Percentiles rank a stretch among this genome's conserved stretches.
These are phyloP conservation scores for Coccyzus lansbergi DNA, from an alignment of 2,797 vertebrate species.

Conservation along the genomic window DNA sequence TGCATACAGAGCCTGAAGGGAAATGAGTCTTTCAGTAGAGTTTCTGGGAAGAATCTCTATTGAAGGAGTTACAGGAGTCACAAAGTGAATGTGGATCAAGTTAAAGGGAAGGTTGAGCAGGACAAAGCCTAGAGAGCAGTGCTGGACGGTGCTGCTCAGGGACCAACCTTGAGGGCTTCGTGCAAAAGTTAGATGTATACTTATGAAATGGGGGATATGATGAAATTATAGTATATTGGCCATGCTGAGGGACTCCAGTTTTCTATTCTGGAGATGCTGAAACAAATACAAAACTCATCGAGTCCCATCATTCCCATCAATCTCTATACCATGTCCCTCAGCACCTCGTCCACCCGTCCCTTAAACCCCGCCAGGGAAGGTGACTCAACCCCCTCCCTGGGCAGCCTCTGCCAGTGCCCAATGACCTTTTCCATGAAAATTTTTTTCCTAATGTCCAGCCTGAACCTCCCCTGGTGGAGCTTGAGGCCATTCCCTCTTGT, in stretches of 20 bases:
- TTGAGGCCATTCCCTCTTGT: too few species aligned
- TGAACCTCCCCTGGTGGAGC: too few species aligned
- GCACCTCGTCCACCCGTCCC: too few species aligned
- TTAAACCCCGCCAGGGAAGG: too few species aligned
- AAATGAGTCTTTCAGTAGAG: conserved; percentile 1
- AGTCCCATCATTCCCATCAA: too few species aligned
- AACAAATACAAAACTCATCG: too few species aligned
- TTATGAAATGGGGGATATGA: background rate
- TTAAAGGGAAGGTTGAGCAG: background rate
- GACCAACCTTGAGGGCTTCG: background rate
- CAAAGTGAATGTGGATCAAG: background rate
- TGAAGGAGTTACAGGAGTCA: background rate
- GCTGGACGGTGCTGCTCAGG: background rate
- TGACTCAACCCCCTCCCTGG: too few species aligned
- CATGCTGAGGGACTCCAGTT: background rate
- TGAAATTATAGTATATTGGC: background rate
- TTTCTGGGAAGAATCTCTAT: background rate
- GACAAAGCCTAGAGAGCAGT: background rate
- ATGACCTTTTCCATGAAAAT: too few species aligned
- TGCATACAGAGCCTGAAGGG: conserved; percentile 23
- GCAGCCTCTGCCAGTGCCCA: too few species aligned
- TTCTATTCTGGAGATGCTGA: too few species aligned
- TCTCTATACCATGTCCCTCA: too few species aligned
- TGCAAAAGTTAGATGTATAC: background rate
- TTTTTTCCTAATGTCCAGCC: too few species aligned